Conservation (phyloP, 1,140 invertebrate genomes). For the Caenorhabditis tropicalis region DNA sequence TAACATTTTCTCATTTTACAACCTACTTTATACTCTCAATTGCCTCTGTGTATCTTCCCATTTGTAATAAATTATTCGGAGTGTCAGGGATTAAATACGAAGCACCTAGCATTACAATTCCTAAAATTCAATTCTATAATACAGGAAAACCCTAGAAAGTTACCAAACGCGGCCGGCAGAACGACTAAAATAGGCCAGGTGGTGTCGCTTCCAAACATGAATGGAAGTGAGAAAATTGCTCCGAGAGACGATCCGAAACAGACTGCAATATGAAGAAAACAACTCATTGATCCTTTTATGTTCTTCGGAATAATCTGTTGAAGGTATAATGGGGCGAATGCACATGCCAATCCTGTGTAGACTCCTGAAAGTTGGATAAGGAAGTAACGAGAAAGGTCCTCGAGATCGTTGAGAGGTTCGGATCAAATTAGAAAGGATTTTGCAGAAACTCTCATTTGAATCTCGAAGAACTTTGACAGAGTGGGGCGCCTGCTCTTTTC, state of each 20-base stretch:
- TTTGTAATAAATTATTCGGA: conserved; percentile 46
- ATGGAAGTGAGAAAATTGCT: conserved; percentile 49
- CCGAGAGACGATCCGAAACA: conserved; percentile 47
- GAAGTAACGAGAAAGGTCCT: too few relatives aligned
- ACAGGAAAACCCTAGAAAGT: background rate
- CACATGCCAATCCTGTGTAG: conserved; percentile 43
- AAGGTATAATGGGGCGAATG: conserved; percentile 42
- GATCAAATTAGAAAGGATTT: too few relatives aligned
- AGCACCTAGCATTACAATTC: background rate
- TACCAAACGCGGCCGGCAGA: conserved; percentile 37
- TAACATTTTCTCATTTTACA: background rate
- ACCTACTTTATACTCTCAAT: conserved; percentile 37
- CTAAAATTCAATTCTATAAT: background rate
- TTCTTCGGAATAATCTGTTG: conserved; percentile 50
- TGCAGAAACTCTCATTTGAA: too few relatives aligned
- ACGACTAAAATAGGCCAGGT: conserved; percentile 41
- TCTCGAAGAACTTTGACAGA: too few relatives aligned
- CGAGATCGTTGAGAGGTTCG: background rate
- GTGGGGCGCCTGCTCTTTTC: too few relatives aligned
- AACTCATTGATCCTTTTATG: conserved; percentile 50
- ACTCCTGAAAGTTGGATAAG: background rate
- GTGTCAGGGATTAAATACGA: conserved; percentile 39
- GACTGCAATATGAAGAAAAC: conserved; percentile 51
- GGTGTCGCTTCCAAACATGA: conserved; percentile 47
- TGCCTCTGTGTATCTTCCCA: conserved; percentile 37